Conservation (phyloP, 1,140 invertebrate species). For the Tetragnatha versicolor region DNA sequence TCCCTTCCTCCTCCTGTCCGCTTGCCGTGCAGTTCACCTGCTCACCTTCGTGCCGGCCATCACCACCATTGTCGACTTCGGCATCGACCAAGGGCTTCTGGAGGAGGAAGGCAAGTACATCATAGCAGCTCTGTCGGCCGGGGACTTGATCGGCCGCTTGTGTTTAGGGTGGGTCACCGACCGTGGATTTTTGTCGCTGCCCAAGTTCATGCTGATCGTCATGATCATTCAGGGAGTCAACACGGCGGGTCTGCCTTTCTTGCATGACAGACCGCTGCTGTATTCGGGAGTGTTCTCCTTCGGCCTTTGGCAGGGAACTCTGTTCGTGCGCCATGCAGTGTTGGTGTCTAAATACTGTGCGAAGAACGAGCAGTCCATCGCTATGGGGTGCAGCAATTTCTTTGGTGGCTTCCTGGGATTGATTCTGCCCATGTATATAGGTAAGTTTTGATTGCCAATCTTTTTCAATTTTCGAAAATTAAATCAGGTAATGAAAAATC, state of each 20-base stretch:
- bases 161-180: constrained; percentile 27
- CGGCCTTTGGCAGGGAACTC: background rate
- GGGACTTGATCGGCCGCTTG: constrained; percentile 7
- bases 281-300: background rate
- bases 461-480: too few relatives aligned
- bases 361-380: background rate
- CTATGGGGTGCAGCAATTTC: constrained; percentile 22
- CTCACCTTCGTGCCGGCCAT: background rate
- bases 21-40: constrained; percentile 11
- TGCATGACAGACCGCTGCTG: background rate
- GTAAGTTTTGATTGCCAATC: too few relatives aligned
- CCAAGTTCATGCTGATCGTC: background rate
- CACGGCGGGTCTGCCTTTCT: background rate
- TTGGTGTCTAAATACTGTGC: background rate
- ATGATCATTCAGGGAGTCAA: constrained; percentile 7
- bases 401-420: constrained; percentile 18
- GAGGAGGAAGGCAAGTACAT: constrained; percentile 17
- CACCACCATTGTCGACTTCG: constrained; percentile 22
- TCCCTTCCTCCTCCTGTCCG: background rate
- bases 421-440: constrained; percentile 4
- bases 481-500: too few relatives aligned
- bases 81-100: background rate
- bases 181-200: background rate
- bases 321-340: constrained; percentile 5
- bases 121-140: constrained; percentile 12